Percentiles rank a stretch among this genome's conserved stretches.
These are phyloP conservation scores for Corella eumyota DNA, from an alignment of 23 tunicate species.

Conservation along the genomic window DNA sequence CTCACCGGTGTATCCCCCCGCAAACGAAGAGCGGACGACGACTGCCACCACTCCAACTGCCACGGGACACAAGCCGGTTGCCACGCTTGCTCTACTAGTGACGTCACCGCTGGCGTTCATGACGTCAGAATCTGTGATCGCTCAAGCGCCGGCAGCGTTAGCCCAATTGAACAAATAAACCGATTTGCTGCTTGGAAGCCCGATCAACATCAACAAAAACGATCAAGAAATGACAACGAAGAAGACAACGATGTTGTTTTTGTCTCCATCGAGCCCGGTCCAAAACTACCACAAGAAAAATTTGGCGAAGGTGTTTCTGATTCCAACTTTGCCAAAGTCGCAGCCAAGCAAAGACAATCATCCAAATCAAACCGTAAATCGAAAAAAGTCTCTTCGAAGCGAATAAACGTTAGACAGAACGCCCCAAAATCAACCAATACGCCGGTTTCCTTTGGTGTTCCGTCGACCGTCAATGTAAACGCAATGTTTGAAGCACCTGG, in stretches of 20 bases:
- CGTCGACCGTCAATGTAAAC: conserved; percentile 1
- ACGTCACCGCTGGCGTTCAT: conserved; percentile 64
- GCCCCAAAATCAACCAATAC: conserved; percentile 9
- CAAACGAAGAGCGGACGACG: conserved; percentile 73
- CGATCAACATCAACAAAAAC: conserved; percentile 47
- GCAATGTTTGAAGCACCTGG: conserved; percentile 1
- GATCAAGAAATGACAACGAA: conserved; percentile 81
- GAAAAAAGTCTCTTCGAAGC: conserved; percentile 16
- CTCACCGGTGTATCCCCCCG: conserved; percentile 50
- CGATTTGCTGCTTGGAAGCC: conserved; percentile 4
- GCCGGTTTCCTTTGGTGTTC: conserved; percentile 14
- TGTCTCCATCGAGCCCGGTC: conserved; percentile 43
- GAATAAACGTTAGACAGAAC: conserved; percentile 10
- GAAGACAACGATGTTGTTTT: conserved; percentile 67
- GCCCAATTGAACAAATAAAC: conserved; percentile 22
- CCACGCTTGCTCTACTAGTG: conserved; percentile 51
- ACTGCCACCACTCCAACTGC: conserved; percentile 4
- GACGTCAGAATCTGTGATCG: conserved; percentile 46
- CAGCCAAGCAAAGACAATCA: conserved; percentile 7
- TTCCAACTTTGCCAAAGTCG: conserved; percentile 15
- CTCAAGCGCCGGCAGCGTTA: conserved; percentile 27
- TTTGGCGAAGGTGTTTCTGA: neutral
- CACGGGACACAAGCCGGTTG: conserved; percentile 1
- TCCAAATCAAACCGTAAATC: conserved; percentile 7
- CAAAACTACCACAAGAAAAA: conserved; percentile 8